Evolutionary conservation across 1,140 invertebrate genomes (phyloP), one percentile per base, ranked within the genome.

Genomic region (Euwallacea fornicatus): DNA sequence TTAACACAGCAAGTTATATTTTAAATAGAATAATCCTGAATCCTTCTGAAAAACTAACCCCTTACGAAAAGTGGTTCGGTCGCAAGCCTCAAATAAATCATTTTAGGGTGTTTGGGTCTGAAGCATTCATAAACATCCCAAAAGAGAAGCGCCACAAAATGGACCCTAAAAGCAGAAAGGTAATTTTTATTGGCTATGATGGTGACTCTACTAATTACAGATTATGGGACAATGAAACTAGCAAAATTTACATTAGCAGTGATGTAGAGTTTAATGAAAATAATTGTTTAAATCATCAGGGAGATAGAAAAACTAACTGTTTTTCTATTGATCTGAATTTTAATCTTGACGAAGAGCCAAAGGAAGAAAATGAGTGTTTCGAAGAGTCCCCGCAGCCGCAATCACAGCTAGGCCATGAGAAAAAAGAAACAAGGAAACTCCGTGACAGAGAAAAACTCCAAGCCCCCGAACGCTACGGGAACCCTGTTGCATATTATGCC

Each of bases 1-100:
- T 81, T 0, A 71, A 75, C 55, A 82, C 79, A 47, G 84, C 83
- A 0, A 78, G 78, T 8, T 84, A 85, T 74, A 56, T 84, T 10
- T 65, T 79, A 59, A 85, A 85, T 74, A 71, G 82, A 44, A 71
- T 61, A 42, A 74, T 75, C 6, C 74, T 65, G 2, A 70, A 50
- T 46, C 62, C 73, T 71, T n/a, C 54, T 42, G 59, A 13, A 56
- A 60, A 66, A 42, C 11, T 42, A 43, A 75, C 69, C 3, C 73
- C 75, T 13, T 73, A 65, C 44, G 71, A 75, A 66, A n/a, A 42
- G 16, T 77, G 74, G 72, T 58, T 66, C 7, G 75, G 75, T 10
- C 60, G 71, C 16, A 73, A 70, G 47, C 68, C 74, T 10, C 42
- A n/a, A 7, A 11, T 76, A 8, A 42, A 58, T 10, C 75, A 77